Percentiles rank a stretch among this genome's conserved stretches.
These are phyloP conservation scores for Ganaspis sp. DNA, from an alignment of 1,140 invertebrate species.

Conservation along the genomic window DNA sequence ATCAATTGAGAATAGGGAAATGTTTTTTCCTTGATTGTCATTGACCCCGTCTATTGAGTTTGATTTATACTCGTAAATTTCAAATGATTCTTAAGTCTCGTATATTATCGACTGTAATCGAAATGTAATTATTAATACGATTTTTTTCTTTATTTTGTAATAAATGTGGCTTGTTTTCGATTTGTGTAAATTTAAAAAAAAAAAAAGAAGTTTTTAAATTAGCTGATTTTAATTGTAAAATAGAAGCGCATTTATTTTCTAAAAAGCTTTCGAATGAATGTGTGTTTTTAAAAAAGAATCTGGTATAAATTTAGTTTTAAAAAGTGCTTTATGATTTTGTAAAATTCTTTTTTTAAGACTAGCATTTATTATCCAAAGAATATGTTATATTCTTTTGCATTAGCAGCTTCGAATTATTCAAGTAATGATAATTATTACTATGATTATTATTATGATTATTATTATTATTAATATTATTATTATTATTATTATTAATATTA, in stretches of 20 bases:
- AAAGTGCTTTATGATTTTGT: neutral
- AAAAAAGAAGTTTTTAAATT: too few species aligned
- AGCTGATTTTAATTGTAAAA: neutral
- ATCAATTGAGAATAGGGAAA: too few species aligned
- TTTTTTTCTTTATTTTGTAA: too few species aligned
- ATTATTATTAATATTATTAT: too few species aligned
- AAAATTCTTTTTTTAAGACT: neutral
- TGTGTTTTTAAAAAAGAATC: neutral
- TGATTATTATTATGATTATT: too few species aligned
- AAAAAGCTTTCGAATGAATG: neutral
- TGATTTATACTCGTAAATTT: conserved; percentile 5
- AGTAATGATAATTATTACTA: conserved; percentile 1
- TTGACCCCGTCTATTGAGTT: too few species aligned
- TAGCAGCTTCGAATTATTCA: conserved; percentile 13
- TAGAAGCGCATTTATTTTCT: neutral
- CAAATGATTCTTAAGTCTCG: neutral
- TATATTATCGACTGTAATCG: neutral
- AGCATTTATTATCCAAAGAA: conserved; percentile 24
- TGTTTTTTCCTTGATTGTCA: too few species aligned
- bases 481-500: conserved; percentile 26
- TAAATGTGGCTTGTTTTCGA: too few species aligned
- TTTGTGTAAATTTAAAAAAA: too few species aligned
- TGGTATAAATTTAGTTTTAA: neutral
- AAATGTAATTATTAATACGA: conserved; percentile 6
- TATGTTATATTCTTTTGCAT: conserved; percentile 24